Base-by-base conservation (phyloP, 1,140 invertebrate species). In the Drosophila simulans region DNA sequence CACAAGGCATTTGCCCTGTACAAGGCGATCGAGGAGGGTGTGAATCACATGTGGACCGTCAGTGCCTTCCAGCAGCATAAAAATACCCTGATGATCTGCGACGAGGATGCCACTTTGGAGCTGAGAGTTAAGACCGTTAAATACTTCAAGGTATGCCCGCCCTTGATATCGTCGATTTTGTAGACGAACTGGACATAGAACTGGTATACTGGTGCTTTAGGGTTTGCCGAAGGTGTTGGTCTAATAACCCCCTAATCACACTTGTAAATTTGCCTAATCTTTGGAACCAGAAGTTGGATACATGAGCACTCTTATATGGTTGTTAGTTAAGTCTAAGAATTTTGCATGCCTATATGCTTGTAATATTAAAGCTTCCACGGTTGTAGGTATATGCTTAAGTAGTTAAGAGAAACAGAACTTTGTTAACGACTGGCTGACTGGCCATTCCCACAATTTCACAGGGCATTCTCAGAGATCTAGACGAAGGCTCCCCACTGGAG, bases 1-100 rank as follows among this genome's bases (percentile, higher is more conserved):
- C 97, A 99, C 92, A 99, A 99, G 93, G 95, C 99, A 4, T 97
- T 98, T 91, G 99, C 99, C 49, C 94, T 99, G 42, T 97, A 99
- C 92, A 98, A 98, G 93, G 98, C 98, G 2, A 97, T 99, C 59
- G 98, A 99, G 64, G 91, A 92, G 70, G 99, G 99, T 45, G 95
- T 99, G 4, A 99, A 98, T 94, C 99, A 99, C 93, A 99, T 99
- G 99, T 99, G 99, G 98, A 99, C 99, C 0, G 98, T 99, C 22
- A 99, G 98, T 20, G 98, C 98, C 31, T 99, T 99, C 93, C 99
- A 99, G 93, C 97, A 98, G 92, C 98, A 99, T 93, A 95, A 96
- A 40, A 95, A 95, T 75, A 96, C 97, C 5, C 94, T 99, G 17
- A 98, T 99, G 93, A 94, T 99, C 49, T 99, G 98, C 92, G 99